Evolutionary conservation across 2,797 vertebrate species (phyloP).

Genomic region (Sorex maritimensis): DNA sequence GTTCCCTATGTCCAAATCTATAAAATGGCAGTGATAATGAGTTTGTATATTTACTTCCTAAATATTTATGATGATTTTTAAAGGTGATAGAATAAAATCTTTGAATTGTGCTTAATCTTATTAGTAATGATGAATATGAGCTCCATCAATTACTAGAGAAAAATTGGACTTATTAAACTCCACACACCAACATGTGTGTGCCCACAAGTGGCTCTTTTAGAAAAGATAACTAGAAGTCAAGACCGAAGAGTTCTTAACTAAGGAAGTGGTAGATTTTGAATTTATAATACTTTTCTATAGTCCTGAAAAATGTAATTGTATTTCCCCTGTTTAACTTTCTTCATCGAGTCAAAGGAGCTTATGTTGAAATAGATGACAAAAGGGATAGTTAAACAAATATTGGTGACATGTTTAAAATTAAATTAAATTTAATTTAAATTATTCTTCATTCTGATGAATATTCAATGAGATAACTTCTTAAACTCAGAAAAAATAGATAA

Average conservation of each 20-base stretch:
- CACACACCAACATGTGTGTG: not conserved
- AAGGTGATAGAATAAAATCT: constrained; percentile 36
- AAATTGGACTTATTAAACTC: constrained; percentile 20
- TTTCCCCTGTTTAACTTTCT: not conserved
- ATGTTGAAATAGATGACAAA: constrained; percentile 20
- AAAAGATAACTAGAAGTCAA: constrained; percentile 28
- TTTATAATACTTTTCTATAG: not conserved
- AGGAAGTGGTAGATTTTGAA: not conserved
- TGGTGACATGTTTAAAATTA: too few species aligned
- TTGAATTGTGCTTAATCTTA: constrained; percentile 18
- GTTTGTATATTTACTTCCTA: constrained; percentile 23
- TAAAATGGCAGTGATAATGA: constrained; percentile 37
- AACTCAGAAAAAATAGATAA: not conserved
- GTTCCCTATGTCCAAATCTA: not conserved
- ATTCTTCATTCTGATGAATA: not conserved
- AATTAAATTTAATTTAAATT: too few species aligned
- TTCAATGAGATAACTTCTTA: constrained; percentile 2
- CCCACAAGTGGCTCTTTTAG: not conserved
- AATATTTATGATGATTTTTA: not conserved
- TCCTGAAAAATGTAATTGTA: constrained; percentile 28
- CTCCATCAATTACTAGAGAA: not conserved
- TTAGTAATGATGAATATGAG: constrained; percentile 2
- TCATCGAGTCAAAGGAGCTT: not conserved
- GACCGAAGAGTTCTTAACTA: not conserved
- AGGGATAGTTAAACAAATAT: not conserved